Conservation (phyloP, 2,888 invertebrate species). For the Gortyna flavago region DNA sequence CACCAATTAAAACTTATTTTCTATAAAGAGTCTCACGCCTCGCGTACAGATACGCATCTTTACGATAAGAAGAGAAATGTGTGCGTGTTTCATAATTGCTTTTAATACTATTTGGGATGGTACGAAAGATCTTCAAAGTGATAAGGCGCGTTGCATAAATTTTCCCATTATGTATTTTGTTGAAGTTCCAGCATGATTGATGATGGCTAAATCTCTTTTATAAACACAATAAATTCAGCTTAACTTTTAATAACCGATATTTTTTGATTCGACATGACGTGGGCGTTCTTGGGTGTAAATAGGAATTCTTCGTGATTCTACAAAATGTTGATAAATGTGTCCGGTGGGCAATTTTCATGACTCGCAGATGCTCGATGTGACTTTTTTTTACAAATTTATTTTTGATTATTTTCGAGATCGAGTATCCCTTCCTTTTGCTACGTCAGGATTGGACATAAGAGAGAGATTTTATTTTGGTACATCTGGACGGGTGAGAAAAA, state of each 20-base stretch:
- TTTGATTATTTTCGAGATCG: not conserved
- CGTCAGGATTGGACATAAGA: constrained; percentile 25
- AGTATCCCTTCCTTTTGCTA: not conserved
- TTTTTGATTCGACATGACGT: constrained; percentile 55
- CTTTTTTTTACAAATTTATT: constrained; percentile 46
- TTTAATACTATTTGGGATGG: constrained; percentile 79
- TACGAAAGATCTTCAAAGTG: constrained; percentile 71
- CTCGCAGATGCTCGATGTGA: constrained; percentile 25
- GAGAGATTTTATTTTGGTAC: constrained; percentile 35
- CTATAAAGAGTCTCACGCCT: constrained; percentile 83
- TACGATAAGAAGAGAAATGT: constrained; percentile 77
- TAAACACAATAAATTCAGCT: constrained; percentile 65
- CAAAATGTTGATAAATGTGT: constrained; percentile 35
- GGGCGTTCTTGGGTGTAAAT: constrained; percentile 43
- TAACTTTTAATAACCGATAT: constrained; percentile 55
- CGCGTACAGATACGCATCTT: constrained; percentile 80
- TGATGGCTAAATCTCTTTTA: constrained; percentile 68
- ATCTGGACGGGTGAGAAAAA: constrained; percentile 32
- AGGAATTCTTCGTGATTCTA: constrained; percentile 40
- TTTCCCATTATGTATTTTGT: constrained; percentile 74
- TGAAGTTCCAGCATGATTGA: constrained; percentile 77
- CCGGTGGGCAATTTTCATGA: constrained; percentile 39
- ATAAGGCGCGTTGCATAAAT: constrained; percentile 74
- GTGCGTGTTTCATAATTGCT: constrained; percentile 82
- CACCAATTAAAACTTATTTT: constrained; percentile 86